Evolutionary conservation across 1,140 invertebrate genomes (phyloP), one percentile per base, ranked within the genome.

Genomic region (Archegozetes longisetosus): DNA sequence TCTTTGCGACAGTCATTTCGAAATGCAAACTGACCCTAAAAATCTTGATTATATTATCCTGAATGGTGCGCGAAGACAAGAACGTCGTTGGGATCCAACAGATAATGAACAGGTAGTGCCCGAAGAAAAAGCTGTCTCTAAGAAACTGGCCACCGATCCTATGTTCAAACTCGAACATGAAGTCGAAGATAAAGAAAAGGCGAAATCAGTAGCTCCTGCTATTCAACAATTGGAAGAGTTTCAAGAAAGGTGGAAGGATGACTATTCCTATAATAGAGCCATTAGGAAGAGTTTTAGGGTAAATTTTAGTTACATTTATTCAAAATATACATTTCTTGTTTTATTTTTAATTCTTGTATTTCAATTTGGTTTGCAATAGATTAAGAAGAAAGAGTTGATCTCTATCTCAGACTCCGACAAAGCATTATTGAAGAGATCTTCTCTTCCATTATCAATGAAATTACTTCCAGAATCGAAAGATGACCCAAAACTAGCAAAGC

Each of bases 1-100:
- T 75, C 73, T 98, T 1, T 99, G 96, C 73, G 84, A 77, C 68
- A 98, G 97, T 74, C 85, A 98, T 74, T 93, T 96, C 79, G 88
- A 94, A 74, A 98, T 99, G 53, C 90, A 96, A 76, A 98, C 95
- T 29, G 95, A 99, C 80, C 96, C 96, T 61, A 87, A 93, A 86
- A 98, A 98, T 76, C 77, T 98, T 67, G 94, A 98, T 72, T 99
- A 99, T 79, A 82, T 89, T 2, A 89, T 99, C 58, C 78, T 97
- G 1, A 86, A 83, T 66, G 96, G 96, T 12, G 93, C 94, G 2
- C 77, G 90, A 66, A 74, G 96, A 17, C 95, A 99, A 74, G 95
- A 98, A 73, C 91, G 92, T 72, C 78, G 95, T 66, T 99, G 93
- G 92, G 93, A 98, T 77, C 91, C 95, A 0, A 83, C 82, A 53